These are phyloP conservation scores for Auanema freiburgensis DNA, from an alignment of 2,888 invertebrate genomes.

Conservation along the genomic window DNA sequence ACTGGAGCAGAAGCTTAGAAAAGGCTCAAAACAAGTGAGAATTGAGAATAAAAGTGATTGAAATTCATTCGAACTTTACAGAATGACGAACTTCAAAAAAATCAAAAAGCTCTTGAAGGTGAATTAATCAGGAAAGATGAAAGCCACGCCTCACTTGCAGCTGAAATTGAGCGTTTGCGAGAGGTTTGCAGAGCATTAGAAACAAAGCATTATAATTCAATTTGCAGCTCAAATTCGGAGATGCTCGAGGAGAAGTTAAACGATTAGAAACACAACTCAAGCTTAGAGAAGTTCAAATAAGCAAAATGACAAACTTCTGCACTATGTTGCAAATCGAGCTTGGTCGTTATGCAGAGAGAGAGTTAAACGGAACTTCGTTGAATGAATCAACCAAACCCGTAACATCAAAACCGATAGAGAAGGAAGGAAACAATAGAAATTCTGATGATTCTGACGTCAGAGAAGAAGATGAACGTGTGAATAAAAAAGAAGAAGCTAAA, in stretches of 20 bases:
- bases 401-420: background rate
- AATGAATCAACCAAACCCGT: constrained; percentile 1
- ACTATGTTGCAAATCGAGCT: constrained; percentile 52
- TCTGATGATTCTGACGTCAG: background rate
- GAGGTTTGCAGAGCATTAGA: constrained; percentile 21
- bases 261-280: constrained; percentile 51
- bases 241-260: constrained; percentile 39
- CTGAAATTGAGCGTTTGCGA: constrained; percentile 27
- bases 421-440: background rate
- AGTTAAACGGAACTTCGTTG: background rate
- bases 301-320: constrained; percentile 51
- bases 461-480: background rate
- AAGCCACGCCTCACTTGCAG: constrained; percentile 21
- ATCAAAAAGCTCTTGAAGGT: constrained; percentile 29
- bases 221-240: constrained; percentile 46
- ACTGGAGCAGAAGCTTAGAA: constrained; percentile 29
- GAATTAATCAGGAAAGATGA: constrained; percentile 43
- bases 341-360: constrained; percentile 26
- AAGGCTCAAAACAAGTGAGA: constrained; percentile 15
- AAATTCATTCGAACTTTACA: background rate
- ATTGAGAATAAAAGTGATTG: constrained; percentile 21
- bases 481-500: constrained; percentile 5
- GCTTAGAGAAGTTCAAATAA: constrained; percentile 58
- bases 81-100: constrained; percentile 31
- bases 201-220: constrained; percentile 20